Conservation (phyloP, 2,888 invertebrate genomes). For the Parthenolecanium corni region DNA sequence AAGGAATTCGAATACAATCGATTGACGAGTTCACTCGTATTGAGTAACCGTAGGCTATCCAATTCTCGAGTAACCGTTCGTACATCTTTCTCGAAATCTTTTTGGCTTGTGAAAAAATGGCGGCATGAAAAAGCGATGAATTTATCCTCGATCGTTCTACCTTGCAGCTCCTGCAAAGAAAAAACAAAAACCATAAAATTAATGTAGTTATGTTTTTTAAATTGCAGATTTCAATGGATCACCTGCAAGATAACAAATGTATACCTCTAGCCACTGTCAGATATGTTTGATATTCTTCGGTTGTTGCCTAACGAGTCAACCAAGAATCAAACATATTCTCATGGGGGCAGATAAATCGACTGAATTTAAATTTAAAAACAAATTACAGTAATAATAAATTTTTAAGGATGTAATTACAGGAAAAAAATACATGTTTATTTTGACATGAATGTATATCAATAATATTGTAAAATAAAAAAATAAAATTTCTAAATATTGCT, state of each 20-base stretch:
- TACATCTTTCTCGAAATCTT: conserved; percentile 15
- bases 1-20: conserved; percentile 2
- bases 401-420: too few relatives aligned
- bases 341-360: conserved; percentile 20
- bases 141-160: conserved; percentile 11
- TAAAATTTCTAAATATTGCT: too few relatives aligned
- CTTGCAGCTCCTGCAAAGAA: conserved; percentile 10
- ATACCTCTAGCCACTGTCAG: conserved; percentile 20
- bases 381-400: too few relatives aligned
- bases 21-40: conserved; percentile 13
- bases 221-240: neutral
- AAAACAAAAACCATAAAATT: neutral
- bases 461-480: too few relatives aligned
- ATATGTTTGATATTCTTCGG: conserved; percentile 30
- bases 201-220: neutral
- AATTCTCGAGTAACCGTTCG: neutral
- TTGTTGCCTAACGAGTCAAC: conserved; percentile 25
- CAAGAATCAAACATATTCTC: conserved; percentile 30
- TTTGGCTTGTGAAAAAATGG: conserved; percentile 11
- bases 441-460: too few relatives aligned
- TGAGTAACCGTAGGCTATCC: conserved; percentile 8
- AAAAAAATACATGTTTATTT: too few relatives aligned
- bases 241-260: neutral
- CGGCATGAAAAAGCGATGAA: conserved; percentile 23
- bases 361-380: too few relatives aligned